Conservation (phyloP, 2,888 invertebrate species). For the Cephus runcator region DNA sequence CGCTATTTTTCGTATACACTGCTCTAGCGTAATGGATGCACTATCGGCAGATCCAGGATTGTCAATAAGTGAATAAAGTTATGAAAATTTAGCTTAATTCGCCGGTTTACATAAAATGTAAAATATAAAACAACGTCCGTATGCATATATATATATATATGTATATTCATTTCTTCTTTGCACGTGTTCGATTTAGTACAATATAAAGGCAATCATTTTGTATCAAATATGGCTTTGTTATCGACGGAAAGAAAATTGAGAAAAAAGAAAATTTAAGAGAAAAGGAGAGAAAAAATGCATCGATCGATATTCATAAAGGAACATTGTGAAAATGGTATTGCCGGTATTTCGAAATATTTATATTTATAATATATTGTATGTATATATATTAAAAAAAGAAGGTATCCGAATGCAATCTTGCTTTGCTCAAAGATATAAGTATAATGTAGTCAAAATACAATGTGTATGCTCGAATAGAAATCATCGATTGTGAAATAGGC, state of each 20-base stretch:
- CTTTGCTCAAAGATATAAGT: conserved; percentile 34
- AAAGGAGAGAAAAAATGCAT: not conserved
- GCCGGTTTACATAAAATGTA: not conserved
- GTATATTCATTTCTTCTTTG: no score
- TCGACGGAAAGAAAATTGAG: no score
- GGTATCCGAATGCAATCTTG: conserved; percentile 45
- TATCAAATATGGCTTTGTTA: no score
- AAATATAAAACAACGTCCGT: not conserved
- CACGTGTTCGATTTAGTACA: no score
- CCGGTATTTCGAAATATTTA: not conserved
- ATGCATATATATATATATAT: no score
- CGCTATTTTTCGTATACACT: not conserved
- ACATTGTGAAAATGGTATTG: not conserved
- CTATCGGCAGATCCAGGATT: not conserved
- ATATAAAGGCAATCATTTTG: no score
- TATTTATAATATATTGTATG: conserved; percentile 10
- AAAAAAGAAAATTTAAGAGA: no score
- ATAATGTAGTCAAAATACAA: not conserved
- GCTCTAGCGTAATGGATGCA: not conserved
- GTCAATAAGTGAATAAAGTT: not conserved
- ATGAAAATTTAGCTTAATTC: not conserved
- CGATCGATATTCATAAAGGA: not conserved
- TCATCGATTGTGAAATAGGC: no score
- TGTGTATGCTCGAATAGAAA: not conserved
- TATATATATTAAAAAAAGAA: conserved; percentile 38